Conservation (phyloP, 2,888 invertebrate genomes). For the Tetropium fuscum region DNA sequence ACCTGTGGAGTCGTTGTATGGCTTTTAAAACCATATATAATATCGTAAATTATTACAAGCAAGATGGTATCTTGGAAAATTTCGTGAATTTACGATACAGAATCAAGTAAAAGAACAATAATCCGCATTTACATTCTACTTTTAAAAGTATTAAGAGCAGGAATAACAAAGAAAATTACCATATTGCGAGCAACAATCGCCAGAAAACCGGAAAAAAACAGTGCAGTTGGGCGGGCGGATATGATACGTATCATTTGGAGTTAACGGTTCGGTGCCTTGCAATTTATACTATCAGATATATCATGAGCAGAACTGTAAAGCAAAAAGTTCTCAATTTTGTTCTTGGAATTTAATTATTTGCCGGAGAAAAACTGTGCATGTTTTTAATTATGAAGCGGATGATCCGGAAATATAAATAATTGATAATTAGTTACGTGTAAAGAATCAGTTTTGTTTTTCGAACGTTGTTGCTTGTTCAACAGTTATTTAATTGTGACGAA, state of each 20-base stretch:
- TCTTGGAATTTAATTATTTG: constrained; percentile 17
- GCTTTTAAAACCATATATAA: not conserved
- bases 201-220: constrained; percentile 21
- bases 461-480: not conserved
- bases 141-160: constrained; percentile 4
- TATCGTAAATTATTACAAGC: not conserved
- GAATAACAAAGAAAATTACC: constrained; percentile 26
- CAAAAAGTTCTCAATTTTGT: constrained; percentile 10
- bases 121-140: not conserved
- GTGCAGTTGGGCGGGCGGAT: constrained; percentile 22
- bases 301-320: constrained; percentile 3
- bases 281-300: constrained; percentile 24
- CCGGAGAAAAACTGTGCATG: constrained; percentile 5
- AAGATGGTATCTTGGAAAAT: constrained; percentile 6
- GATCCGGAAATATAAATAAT: constrained; percentile 14
- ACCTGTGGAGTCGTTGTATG: not conserved
- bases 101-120: not conserved
- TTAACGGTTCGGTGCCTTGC: constrained; percentile 20
- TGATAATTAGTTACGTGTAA: constrained; percentile 8
- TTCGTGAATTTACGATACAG: constrained; percentile 11
- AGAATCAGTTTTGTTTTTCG: not conserved
- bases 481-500: too few species aligned
- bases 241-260: constrained; percentile 24
- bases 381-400: constrained; percentile 17
- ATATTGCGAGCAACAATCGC: constrained; percentile 20